Evolutionary conservation across 2,113 vertebrate genomes (phyloP), one percentile per base, ranked within the genome.

Genomic region (Coturnix japonica): DNA sequence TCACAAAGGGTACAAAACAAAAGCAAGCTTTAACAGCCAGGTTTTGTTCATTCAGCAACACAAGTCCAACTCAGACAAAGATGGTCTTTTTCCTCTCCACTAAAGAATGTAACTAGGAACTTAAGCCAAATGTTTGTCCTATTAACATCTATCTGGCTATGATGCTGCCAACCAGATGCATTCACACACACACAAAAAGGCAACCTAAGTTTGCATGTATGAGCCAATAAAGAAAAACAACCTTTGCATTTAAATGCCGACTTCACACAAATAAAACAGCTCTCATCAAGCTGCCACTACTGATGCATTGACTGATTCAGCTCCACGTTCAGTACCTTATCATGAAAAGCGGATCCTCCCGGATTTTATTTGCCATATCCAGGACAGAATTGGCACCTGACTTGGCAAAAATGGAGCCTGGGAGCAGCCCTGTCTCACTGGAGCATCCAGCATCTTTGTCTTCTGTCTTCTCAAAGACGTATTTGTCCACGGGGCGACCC

Each of bases 351-450:
- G 99, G 99, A 72, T 99, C 99, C 91, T 99, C 99, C 2, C 99
- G 97, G 93, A 99, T 99, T 78, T 99, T 99, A 92, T 98, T 98
- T 71, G 99, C 99, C 97, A 99, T 97, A 83, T 99, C 99, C 4
- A 99, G 97, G 83, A 93, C 97, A 16, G 99, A 99, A 11, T 98
- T 98, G 19, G 98, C 97, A 15, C 98, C 97, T 0, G 97, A 28
- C 0, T 97, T 95, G 93, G 97, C 98, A 85, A 99, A 99, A 83
- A 99, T 99, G 43, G 99, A 99, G 1, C 99, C 99, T 0, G 99
- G 99, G 18, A 99, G 98, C 25, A 99, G 98, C 7, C 98, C 99
- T 0, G 99, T 98, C 93, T 99, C 98, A 0, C 94, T 95, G 17
- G 98, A 99, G 26, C 98, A 98, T 1, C 98, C 98, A 0, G 97